Conservation (phyloP, 2,113 vertebrate species). For the Strix uralensis region DNA sequence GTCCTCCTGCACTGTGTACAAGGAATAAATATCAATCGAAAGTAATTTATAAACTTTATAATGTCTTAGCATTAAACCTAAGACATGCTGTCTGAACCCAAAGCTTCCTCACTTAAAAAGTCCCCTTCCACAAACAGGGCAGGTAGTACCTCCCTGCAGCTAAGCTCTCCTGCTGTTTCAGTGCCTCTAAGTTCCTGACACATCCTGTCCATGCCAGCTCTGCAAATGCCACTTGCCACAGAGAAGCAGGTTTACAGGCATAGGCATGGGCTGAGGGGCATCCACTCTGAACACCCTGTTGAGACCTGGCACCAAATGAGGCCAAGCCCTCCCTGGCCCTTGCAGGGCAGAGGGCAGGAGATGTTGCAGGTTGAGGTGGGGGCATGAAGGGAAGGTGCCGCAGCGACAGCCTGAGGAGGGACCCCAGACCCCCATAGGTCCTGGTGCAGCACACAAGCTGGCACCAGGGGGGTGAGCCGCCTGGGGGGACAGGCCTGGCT, state of each 20-base stretch:
- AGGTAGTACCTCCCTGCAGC: neutral
- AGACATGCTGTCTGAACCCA: neutral
- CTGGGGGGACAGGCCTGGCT: neutral
- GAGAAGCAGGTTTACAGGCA: neutral
- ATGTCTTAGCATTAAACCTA: neutral
- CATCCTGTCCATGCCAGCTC: neutral
- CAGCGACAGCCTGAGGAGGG: neutral
- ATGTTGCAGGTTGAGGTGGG: rapidly evolving
- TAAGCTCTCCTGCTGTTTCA: neutral
- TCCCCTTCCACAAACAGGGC: neutral
- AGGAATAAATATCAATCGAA: neutral
- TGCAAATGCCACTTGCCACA: neutral
- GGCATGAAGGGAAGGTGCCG: rapidly evolving
- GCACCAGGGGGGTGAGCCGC: rapidly evolving
- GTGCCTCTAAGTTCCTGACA: neutral
- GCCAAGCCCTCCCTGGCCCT: neutral
- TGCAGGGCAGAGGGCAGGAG: neutral
- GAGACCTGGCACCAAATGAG: neutral
- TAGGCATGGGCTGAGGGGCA: neutral
- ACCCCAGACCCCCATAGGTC: neutral
- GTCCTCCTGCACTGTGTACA: neutral
- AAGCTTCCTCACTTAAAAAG: neutral
- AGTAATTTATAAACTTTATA: neutral
- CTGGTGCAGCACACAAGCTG: rapidly evolving
- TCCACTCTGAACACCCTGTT: neutral